Conservation (phyloP, 2,113 vertebrate genomes). For the Ciconia boyciana region DNA sequence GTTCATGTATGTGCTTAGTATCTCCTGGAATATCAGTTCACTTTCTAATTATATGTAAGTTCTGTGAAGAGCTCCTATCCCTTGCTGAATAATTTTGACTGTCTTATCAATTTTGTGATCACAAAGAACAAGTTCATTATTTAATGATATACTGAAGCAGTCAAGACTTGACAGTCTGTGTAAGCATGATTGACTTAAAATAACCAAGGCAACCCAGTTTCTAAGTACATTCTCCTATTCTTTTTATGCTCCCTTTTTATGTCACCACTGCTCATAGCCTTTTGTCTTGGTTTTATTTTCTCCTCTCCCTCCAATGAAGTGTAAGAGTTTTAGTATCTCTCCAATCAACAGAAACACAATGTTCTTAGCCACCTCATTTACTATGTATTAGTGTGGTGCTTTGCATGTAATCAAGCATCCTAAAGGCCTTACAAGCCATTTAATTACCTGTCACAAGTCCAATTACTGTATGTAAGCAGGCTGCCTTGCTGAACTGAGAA, state of each 20-base stretch:
- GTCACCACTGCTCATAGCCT: conserved; percentile 10
- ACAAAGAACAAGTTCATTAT: conserved; percentile 34
- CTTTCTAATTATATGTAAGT: conserved; percentile 9
- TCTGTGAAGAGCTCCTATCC: neutral
- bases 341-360: conserved; percentile 4
- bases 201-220: conserved; percentile 46
- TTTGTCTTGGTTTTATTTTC: conserved; percentile 36
- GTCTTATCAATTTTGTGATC: neutral
- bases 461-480: conserved; percentile 34
- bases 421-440: conserved; percentile 36
- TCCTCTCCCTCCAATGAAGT: neutral
- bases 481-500: neutral
- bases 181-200: conserved; percentile 35
- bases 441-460: conserved; percentile 63
- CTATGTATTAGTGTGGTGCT: neutral
- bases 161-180: conserved; percentile 5
- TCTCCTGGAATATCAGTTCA: conserved; percentile 5
- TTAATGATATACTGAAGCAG: conserved; percentile 44
- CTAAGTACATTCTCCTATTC: neutral
- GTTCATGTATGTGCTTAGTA: neutral
- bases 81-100: conserved; percentile 11
- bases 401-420: conserved; percentile 49
- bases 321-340: neutral
- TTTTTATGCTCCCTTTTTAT: conserved; percentile 20
- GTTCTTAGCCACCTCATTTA: conserved; percentile 34